A percentile compares a stretch with the other conserved stretches of the same genome.
These are phyloP conservation scores for Sialis lutaria DNA, from an alignment of 2,888 invertebrate species.

Conservation along the genomic window DNA sequence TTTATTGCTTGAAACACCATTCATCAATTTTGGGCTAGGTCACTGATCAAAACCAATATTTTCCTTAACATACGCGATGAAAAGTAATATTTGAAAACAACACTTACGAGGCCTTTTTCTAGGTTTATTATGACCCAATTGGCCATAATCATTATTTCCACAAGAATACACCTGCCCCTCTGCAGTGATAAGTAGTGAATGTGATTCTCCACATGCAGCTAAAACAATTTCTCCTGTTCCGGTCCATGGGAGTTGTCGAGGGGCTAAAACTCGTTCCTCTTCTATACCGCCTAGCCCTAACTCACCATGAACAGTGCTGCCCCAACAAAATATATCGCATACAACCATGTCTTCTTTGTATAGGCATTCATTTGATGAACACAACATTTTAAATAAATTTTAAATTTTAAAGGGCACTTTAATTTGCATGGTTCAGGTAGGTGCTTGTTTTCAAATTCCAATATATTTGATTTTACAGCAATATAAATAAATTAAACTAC, in stretches of 20 bases:
- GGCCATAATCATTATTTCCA: slow-evolving; percentile 85
- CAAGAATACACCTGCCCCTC: slow-evolving; percentile 76
- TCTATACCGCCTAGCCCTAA: slow-evolving; percentile 62
- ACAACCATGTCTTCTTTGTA: no score
- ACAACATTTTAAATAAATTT: no score
- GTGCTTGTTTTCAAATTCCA: no score
- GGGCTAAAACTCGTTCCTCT: slow-evolving; percentile 46
- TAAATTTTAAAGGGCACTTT: no score
- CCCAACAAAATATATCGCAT: slow-evolving; percentile 50
- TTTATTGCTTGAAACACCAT: no score
- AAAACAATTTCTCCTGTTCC: slow-evolving; percentile 33
- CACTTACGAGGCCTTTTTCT: slow-evolving; percentile 52
- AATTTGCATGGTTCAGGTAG: no score
- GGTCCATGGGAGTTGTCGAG: slow-evolving; percentile 42
- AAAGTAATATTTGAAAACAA: slow-evolving; percentile 21
- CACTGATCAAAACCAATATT: no score
- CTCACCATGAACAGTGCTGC: slow-evolving; percentile 59
- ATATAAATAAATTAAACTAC: no score
- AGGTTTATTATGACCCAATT: slow-evolving; percentile 61
- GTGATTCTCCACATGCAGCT: slow-evolving; percentile 63
- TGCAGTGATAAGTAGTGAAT: slow-evolving; percentile 59
- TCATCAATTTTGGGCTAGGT: neutral
- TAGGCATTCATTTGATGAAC: no score
- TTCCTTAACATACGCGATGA: slow-evolving; percentile 31
- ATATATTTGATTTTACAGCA: no score